A percentile compares a stretch with the other conserved stretches of the same genome.
Evolutionary conservation across 2,888 invertebrate species (phyloP).

Genomic region (Morpho achilles): DNA sequence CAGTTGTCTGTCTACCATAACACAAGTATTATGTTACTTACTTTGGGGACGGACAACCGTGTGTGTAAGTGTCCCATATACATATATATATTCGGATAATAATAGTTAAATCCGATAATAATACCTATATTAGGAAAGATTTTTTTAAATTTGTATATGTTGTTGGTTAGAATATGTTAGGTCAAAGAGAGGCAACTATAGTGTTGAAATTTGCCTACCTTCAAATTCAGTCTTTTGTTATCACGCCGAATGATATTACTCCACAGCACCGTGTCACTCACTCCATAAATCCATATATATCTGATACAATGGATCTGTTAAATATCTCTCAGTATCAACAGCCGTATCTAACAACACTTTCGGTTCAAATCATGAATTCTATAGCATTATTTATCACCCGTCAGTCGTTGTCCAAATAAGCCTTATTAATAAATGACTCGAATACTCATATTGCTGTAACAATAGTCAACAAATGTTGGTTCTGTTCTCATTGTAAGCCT

Average conservation of each 20-base stretch:
- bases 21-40: too few species aligned
- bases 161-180: neutral
- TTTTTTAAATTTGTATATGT: too few species aligned
- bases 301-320: slow-evolving; percentile 29
- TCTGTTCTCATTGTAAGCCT: slow-evolving; percentile 37
- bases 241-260: neutral
- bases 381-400: slow-evolving; percentile 57
- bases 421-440: slow-evolving; percentile 65
- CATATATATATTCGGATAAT: too few species aligned
- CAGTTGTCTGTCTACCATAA: too few species aligned
- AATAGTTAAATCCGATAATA: too few species aligned
- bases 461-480: slow-evolving; percentile 56
- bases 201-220: slow-evolving; percentile 9
- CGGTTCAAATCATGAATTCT: slow-evolving; percentile 32
- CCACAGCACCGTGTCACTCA: slow-evolving; percentile 12
- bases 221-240: slow-evolving; percentile 11
- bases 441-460: slow-evolving; percentile 39
- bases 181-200: neutral
- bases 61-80: too few species aligned
- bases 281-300: slow-evolving; percentile 16
- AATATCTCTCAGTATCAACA: slow-evolving; percentile 26
- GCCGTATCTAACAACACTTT: slow-evolving; percentile 30
- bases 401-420: slow-evolving; percentile 67
- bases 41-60: too few species aligned
- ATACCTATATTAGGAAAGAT: too few species aligned